A percentile compares a stretch with the other conserved stretches of the same genome.
These are phyloP conservation scores for Melopsittacus undulatus DNA, from an alignment of 2,797 vertebrate species.

Conservation along the genomic window DNA sequence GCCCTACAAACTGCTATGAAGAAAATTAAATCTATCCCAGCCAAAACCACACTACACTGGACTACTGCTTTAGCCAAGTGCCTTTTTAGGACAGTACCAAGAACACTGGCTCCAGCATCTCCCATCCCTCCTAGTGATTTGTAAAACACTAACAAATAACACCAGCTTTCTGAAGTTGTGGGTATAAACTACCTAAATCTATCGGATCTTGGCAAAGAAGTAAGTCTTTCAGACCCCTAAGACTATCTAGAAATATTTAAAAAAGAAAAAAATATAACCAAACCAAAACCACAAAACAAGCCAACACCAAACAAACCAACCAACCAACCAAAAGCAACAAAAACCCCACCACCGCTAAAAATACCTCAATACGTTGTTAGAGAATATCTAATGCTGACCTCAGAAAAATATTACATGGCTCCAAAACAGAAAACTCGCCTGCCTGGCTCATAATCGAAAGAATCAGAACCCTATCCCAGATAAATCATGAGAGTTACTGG, in stretches of 20 bases:
- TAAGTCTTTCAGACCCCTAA: background rate
- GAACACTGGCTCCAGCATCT: background rate
- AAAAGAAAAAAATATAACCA: background rate
- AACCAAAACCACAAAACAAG: background rate
- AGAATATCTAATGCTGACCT: background rate
- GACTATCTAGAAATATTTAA: background rate
- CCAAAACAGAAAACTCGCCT: background rate
- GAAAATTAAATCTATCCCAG: background rate
- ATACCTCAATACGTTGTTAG: background rate
- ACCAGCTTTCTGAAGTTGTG: background rate
- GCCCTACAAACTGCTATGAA: too few relatives aligned
- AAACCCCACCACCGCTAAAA: background rate
- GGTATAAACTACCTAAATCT: background rate
- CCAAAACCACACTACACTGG: background rate
- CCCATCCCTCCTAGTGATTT: background rate
- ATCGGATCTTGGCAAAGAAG: background rate
- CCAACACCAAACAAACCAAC: background rate
- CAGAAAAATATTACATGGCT: background rate
- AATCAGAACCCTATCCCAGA: background rate
- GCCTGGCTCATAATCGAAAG: background rate
- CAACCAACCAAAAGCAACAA: background rate
- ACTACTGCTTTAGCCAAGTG: background rate
- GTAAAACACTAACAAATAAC: background rate
- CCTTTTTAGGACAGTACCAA: background rate
- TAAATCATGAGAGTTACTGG: background rate